Conservation (phyloP, 2,797 vertebrate species). For the Clarias laeviceps region DNA sequence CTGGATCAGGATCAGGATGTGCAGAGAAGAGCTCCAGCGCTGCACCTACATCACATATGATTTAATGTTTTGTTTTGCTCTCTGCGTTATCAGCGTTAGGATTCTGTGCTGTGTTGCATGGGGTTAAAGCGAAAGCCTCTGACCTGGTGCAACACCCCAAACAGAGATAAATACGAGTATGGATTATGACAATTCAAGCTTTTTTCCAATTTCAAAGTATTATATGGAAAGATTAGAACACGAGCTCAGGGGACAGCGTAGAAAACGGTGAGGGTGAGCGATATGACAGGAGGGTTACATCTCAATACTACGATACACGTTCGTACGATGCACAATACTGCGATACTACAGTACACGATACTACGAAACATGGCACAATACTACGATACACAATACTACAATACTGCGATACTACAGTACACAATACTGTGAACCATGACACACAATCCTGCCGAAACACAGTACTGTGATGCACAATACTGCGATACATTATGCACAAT, state of each 20-base stretch:
- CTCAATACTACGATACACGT: neutral
- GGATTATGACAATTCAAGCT: neutral
- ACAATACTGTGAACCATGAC: too few species aligned
- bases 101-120: neutral
- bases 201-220: neutral
- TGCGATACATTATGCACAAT: neutral
- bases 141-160: slow-evolving; percentile 7
- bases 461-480: too few species aligned
- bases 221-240: too few species aligned
- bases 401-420: too few species aligned
- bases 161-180: neutral
- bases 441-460: too few species aligned
- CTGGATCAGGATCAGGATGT: neutral
- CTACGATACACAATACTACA: neutral
- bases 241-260: neutral
- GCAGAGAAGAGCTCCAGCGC: neutral
- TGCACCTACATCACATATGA: neutral
- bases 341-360: too few species aligned
- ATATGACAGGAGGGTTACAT: neutral
- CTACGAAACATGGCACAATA: neutral
- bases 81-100: neutral
- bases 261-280: too few species aligned
- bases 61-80: neutral
- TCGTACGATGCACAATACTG: too few species aligned
- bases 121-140: neutral